Evolutionary conservation across 2,113 vertebrate species (phyloP), one percentile per base, ranked within the genome.

Genomic region (Dascyllus trimaculatus): DNA sequence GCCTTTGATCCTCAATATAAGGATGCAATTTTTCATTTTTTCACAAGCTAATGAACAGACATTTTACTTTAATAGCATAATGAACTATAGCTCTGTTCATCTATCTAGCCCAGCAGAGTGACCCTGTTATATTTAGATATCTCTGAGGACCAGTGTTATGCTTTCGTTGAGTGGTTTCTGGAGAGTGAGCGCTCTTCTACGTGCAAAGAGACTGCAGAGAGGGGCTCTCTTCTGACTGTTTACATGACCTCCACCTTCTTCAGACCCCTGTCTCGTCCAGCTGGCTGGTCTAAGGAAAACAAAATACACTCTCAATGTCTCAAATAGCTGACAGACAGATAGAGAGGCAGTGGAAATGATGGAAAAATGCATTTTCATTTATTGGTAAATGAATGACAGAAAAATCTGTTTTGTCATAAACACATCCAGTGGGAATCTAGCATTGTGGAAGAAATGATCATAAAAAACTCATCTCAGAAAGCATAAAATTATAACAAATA

Each of bases 221-320:
- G 21, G 4, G 14, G 18, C 19, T 11, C 24, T 69, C 7, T 70
- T 7, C 53, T 21, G 18, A 32, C 49, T 75, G 79, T 75, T 75
- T 68, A 76, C 58, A 21, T 1, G 6, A 80, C 59, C 71, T 56
- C 48, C 53, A 57, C 26, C 68, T 24, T 19, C 57, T 69, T 53
- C 74, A 65, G 53, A 75, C 43, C 58, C 13, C 66, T 19, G 43
- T 79, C 67, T 70, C 63, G 48, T 59, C 59, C 78, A 74, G 76
- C 69, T 88, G 80, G 52, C 61, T 21, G 13, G 3, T 64, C 59
- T 18, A 22, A 81, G 58, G 45, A 66, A 75, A 69, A 72, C 52
- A 38, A 38, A 58, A 66, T 25, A 71, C 6, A 11, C 40, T 17
- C 11, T 13, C n/a, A 59, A 13, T 53, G 38, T 69, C 58, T 64